Conservation (phyloP, 37 sponge, comb jelly and placozoan species). For the Spongia lamella region DNA sequence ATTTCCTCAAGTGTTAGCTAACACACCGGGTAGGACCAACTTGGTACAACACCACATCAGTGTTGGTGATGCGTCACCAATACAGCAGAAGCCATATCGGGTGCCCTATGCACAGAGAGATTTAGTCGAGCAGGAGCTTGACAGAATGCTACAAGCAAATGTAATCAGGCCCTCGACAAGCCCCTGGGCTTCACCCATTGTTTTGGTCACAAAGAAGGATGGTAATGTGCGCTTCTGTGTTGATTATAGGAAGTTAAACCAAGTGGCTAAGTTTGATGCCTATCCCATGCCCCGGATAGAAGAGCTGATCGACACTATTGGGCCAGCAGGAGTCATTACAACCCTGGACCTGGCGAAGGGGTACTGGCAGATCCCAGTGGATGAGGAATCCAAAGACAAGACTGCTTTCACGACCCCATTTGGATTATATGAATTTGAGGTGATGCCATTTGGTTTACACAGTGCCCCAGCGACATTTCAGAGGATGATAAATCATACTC, state of each 20-base stretch:
- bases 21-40: constrained; percentile 32
- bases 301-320: not conserved
- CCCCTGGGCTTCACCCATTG: constrained; percentile 44
- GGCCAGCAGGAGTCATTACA: constrained; percentile 6
- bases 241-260: constrained; percentile 8
- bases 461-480: constrained; percentile 15
- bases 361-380: constrained; percentile 8
- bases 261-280: constrained; percentile 12
- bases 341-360: constrained; percentile 21
- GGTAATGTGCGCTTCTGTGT: not conserved
- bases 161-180: constrained; percentile 49
- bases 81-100: constrained; percentile 24
- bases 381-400: not conserved
- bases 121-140: constrained; percentile 22
- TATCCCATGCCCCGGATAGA: constrained; percentile 15
- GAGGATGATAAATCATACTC: constrained; percentile 16
- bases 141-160: constrained; percentile 30
- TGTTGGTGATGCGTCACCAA: not conserved
- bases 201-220: constrained; percentile 6
- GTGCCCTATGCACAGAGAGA: constrained; percentile 34
- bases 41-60: constrained; percentile 17
- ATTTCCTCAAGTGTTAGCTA: constrained; percentile 1
- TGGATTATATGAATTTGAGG: constrained; percentile 4
- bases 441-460: constrained; percentile 20
- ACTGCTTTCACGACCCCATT: constrained; percentile 13